Percentiles rank a stretch among this genome's conserved stretches.
phyloP scores from a whole-genome alignment of 2,888 invertebrate species.

The Magallana nippona region DNA sequence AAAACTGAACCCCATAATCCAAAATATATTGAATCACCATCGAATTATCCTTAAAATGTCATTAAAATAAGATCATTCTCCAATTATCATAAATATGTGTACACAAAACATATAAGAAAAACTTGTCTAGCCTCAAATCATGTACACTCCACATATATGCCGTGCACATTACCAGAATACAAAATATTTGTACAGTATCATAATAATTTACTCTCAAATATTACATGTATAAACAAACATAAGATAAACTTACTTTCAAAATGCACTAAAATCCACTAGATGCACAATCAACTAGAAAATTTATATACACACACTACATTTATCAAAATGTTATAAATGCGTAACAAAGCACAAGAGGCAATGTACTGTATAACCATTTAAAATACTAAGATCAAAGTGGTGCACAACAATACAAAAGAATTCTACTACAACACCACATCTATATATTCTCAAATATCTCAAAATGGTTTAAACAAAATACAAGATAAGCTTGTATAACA shows the following conservation, averaged over 20 bases:
- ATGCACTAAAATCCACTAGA: not conserved
- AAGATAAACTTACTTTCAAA: not conserved
- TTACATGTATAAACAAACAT: not conserved
- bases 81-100: too few relatives aligned
- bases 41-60: not conserved
- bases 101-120: too few relatives aligned
- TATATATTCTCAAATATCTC: not conserved
- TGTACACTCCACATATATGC: not conserved
- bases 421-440: not conserved
- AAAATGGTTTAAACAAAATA: not conserved
- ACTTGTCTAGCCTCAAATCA: not conserved
- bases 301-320: not conserved
- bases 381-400: not conserved
- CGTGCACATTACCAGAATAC: not conserved
- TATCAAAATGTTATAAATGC: not conserved
- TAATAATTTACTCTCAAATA: constrained; percentile 14
- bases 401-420: not conserved
- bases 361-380: constrained; percentile 5
- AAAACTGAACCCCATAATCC: not conserved
- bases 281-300: not conserved
- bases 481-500: not conserved
- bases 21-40: not conserved
- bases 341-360: not conserved
- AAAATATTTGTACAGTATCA: not conserved
- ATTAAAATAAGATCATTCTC: too few relatives aligned